Base-by-base conservation (phyloP, 1,140 invertebrate species). In the Penaeus indicus region DNA sequence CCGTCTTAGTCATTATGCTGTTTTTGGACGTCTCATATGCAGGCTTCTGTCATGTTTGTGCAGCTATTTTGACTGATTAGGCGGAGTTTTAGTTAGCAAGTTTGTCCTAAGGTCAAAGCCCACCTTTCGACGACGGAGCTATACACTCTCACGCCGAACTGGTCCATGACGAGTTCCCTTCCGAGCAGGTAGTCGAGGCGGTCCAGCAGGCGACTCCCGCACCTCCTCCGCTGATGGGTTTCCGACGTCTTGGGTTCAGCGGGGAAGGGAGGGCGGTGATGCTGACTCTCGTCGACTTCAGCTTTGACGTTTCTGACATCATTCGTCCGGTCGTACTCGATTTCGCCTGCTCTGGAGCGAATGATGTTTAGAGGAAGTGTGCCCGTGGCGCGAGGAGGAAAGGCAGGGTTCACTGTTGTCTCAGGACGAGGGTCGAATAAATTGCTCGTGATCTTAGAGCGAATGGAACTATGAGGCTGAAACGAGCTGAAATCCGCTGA, bases 401-500 rank as follows among this genome's bases (percentile, higher is more conserved):
- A 2, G 54, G 54, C 11, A 2, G 42, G 47, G 0, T 3, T 27
- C 7, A 11, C 47, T 7, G 1, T 54, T 54, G 54, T 54, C 54
- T 8, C 54, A 54, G 54, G 54, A 60, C 19, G 4, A 22, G 25
- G 21, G 78, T 22, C 4, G 78, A 60, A 8, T 4, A 62, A 13
- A 27, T 27, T n/a, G 8, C 19, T 62, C 22, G 61, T 25, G 11
- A 54, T 13, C 16, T 54, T 11, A 54, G 54, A 54, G 54, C 54
- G 54, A 54, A 54, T 16, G 54, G 54, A 54, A 16, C 38, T 60
- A 10, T 86, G 85, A 16, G 75, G 60, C 75, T 64, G 78, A 54
- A 86, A 86, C n/a, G 85, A 77, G 27, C 16, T 47, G 47, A 86
- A 86, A 79, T 86, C 85, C 25, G 85, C 85, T 13, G 85, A 86